phyloP scores from a whole-genome alignment of 2,888 invertebrate genomes.

The Lepidocyrtinus sp. region DNA sequence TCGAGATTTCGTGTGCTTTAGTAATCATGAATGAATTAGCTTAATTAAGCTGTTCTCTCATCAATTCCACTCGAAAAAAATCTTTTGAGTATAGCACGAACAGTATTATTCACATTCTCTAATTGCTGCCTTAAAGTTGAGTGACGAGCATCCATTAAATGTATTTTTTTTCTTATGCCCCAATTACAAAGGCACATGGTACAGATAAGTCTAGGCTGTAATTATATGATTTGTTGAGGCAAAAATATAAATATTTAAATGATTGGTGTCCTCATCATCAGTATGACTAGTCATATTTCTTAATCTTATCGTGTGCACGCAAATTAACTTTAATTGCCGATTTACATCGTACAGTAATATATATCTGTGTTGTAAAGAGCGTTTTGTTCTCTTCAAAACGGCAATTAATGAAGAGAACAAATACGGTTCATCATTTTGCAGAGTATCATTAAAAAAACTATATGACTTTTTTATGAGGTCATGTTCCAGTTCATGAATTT shows the following conservation, averaged over 20 bases:
- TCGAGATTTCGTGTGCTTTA: no score
- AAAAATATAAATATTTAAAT: not conserved
- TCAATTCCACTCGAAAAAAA: no score
- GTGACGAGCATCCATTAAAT: no score
- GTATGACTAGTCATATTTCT: not conserved
- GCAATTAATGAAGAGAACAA: not conserved
- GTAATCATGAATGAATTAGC: no score
- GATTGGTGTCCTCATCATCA: not conserved
- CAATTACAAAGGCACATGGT: no score
- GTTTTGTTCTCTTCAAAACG: conserved; percentile 24
- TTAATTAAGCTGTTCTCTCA: no score
- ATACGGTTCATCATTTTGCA: not conserved
- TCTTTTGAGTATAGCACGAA: no score
- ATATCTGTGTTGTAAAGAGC: not conserved
- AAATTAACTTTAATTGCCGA: conserved; percentile 59
- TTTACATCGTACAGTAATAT: no score
- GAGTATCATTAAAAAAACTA: not conserved
- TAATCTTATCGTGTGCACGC: conserved; percentile 23
- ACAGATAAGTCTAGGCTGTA: not conserved
- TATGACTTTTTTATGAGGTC: conserved; percentile 4
- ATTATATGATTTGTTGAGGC: not conserved
- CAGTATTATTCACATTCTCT: no score
- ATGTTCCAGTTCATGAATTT: conserved; percentile 10
- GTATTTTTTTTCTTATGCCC: no score
- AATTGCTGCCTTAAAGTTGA: no score